phyloP scores from a whole-genome alignment of 2,888 invertebrate species.

The Tenthredo mesomela region DNA sequence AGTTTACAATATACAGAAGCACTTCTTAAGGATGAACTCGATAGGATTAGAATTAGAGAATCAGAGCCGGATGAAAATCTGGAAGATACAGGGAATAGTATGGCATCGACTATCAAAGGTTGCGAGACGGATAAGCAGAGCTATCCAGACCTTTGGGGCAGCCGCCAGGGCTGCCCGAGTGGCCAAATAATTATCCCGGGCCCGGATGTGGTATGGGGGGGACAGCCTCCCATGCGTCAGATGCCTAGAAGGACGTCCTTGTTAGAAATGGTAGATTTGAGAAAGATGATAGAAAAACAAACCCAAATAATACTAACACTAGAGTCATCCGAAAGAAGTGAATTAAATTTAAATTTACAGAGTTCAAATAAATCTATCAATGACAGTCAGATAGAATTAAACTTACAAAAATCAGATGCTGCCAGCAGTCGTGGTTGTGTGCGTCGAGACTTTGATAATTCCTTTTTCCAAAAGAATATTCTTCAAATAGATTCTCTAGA shows the following conservation, averaged over 20 bases:
- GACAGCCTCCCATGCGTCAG: slow-evolving; percentile 1
- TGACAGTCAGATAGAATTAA: too few relatives aligned
- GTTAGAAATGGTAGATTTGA: background rate
- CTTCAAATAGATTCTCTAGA: too few relatives aligned
- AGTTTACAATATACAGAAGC: background rate
- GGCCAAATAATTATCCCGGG: background rate
- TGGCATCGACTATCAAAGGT: background rate
- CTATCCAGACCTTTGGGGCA: background rate
- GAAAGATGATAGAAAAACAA: background rate
- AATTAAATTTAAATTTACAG: background rate
- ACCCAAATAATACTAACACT: background rate
- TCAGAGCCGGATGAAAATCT: background rate
- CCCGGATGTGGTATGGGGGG: background rate
- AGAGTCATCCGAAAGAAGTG: background rate
- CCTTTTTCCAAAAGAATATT: too few relatives aligned
- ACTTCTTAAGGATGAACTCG: background rate
- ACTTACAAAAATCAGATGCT: too few relatives aligned
- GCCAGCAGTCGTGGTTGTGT: too few relatives aligned
- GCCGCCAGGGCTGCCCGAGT: background rate
- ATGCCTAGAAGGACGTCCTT: background rate
- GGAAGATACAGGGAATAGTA: background rate
- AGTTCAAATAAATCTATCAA: background rate
- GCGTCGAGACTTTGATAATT: too few relatives aligned
- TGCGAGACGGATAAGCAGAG: background rate
- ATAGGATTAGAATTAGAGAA: background rate